These are phyloP conservation scores for Pammene aurita DNA, from an alignment of 2,888 invertebrate species.

Conservation along the genomic window DNA sequence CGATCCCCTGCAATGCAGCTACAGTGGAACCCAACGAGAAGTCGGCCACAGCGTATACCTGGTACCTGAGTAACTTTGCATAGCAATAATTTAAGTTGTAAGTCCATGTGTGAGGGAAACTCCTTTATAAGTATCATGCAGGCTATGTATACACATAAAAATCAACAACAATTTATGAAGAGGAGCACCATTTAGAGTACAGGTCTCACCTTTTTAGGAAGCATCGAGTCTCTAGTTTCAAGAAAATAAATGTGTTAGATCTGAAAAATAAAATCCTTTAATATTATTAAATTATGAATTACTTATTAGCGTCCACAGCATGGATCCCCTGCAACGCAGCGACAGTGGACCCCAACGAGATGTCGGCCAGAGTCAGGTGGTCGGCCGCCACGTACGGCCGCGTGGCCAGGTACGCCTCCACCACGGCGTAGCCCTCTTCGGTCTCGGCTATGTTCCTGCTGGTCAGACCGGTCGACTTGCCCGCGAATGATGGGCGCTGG, in stretches of 20 bases:
- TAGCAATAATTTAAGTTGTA: no score
- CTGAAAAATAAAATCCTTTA: no score
- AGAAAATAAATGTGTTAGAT: no score
- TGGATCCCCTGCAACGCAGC: conserved; percentile 50
- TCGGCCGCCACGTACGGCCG: conserved; percentile 53
- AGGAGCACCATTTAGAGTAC: no score
- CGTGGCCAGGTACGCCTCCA: conserved; percentile 52
- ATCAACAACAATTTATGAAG: no score
- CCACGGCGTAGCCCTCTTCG: conserved; percentile 49
- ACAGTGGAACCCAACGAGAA: conserved; percentile 54
- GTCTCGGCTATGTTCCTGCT: conserved; percentile 47
- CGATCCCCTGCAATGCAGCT: conserved; percentile 48
- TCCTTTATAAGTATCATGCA: no score
- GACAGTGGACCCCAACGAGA: conserved; percentile 54
- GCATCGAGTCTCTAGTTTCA: no score
- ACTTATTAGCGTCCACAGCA: conserved; percentile 52
- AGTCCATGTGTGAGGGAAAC: no score
- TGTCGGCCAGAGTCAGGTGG: conserved; percentile 57
- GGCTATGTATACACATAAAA: no score
- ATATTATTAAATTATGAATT: no score
- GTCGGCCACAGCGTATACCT: conserved; percentile 57
- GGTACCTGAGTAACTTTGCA: no score
- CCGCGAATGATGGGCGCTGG: conserved; percentile 48
- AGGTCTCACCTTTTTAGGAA: no score
- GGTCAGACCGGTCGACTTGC: conserved; percentile 43